Evolutionary conservation across 2,113 vertebrate species (phyloP), one percentile per base, ranked within the genome.

Genomic region (Amphilophus citrinellus): DNA sequence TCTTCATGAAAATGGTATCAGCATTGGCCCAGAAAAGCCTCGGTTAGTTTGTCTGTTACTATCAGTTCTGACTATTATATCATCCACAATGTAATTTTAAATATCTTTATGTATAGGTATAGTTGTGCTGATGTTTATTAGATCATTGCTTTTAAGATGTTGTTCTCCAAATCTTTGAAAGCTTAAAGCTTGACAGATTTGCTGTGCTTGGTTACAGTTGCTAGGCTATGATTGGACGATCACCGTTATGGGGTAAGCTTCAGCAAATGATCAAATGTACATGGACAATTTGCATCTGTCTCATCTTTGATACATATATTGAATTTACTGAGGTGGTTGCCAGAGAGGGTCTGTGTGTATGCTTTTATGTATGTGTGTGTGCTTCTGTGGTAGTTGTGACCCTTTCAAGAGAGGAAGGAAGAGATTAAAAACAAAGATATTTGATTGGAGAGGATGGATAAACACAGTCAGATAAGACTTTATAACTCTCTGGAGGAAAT

Each of bases 401-500:
- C 58, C 56, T 35, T 66, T 76, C 47, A 10, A 50, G 65, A 75
- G 24, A 44, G 91, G 87, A 88, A 92, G 88, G 90, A 93, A 91
- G 89, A 59, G 47, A 84, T 59, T 68, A 47, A 68, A 22, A n/a
- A 79, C 57, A 81, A 17, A 60, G 84, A 86, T 77, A 87, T 81
- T 56, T 80, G 76, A 88, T 77, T 78, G 35, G 17, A 81, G 78
- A 79, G 47, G 76, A 57, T 35, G n/a, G 83, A 79, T 83, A 92
- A 87, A 85, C 77, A 88, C 76, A 80, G 6, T 22, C 78, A 75
- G 84, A 90, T 87, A 84, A 82, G 61, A 80, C 65, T 47, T 78
- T 53, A 87, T 66, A 60, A 50, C 32, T 83, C 71, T 62, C 7
- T 1, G 2, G 73, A 79, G 81, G 88, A 89, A 90, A 83, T 75